Conservation (phyloP, 2,888 invertebrate species). For the Liodrosophila aerea region DNA sequence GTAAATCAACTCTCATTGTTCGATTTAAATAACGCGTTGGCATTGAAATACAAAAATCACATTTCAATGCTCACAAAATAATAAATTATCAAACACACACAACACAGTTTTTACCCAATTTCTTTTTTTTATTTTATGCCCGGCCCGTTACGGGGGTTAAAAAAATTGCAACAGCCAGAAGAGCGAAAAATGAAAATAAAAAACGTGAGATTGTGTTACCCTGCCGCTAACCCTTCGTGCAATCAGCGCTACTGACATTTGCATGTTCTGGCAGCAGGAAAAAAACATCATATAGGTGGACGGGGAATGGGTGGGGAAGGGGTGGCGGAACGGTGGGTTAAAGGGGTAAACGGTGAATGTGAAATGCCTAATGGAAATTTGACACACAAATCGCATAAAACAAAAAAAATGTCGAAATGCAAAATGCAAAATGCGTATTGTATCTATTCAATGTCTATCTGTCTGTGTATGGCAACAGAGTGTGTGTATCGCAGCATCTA, state of each 20-base stretch:
- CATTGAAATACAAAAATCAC: slow-evolving; percentile 63
- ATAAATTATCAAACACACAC: slow-evolving; percentile 82
- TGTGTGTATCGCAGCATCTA: slow-evolving; percentile 29
- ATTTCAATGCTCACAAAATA: slow-evolving; percentile 81
- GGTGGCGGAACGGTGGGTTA: slow-evolving; percentile 4
- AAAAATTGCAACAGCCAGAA: slow-evolving; percentile 56
- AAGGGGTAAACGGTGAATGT: slow-evolving; percentile 42
- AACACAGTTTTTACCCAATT: slow-evolving; percentile 23
- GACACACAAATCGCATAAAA: slow-evolving; percentile 76
- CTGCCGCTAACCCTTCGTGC: slow-evolving; percentile 57
- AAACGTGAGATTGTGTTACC: slow-evolving; percentile 74
- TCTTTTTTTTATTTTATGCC: background rate
- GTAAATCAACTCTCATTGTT: slow-evolving; percentile 83
- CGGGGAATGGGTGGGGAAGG: too few relatives aligned
- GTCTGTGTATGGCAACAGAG: slow-evolving; percentile 45
- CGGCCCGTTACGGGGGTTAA: background rate
- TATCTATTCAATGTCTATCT: slow-evolving; percentile 63
- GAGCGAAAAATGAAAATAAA: slow-evolving; percentile 21
- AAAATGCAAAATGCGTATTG: slow-evolving; percentile 72
- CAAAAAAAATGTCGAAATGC: slow-evolving; percentile 56
- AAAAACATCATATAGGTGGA: too few relatives aligned
- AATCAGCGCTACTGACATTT: slow-evolving; percentile 67
- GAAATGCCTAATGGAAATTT: slow-evolving; percentile 79
- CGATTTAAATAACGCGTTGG: slow-evolving; percentile 60
- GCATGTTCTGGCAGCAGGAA: slow-evolving; percentile 56